Evolutionary conservation across 1,140 invertebrate genomes (phyloP).

Genomic region (Proctacanthus coquilletti): DNA sequence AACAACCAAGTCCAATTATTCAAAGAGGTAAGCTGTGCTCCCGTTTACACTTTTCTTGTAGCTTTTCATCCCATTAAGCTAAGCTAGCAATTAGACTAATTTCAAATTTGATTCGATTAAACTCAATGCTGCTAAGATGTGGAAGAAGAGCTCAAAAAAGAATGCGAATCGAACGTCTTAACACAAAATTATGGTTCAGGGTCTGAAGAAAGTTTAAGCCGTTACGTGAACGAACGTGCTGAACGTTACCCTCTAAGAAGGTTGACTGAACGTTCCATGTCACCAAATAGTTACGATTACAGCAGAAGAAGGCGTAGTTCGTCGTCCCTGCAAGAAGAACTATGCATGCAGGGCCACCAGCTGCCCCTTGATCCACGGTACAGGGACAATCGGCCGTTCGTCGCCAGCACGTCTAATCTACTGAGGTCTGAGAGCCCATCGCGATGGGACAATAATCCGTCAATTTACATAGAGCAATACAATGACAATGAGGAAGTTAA

Average conservation of each 20-base stretch:
- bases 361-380: slow-evolving; percentile 28
- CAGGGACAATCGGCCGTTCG: slow-evolving; percentile 24
- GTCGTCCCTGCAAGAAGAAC: slow-evolving; percentile 26
- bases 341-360: slow-evolving; percentile 21
- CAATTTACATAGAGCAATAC: slow-evolving; percentile 29
- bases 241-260: background rate
- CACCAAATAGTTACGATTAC: background rate
- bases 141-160: background rate
- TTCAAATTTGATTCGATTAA: background rate
- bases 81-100: slow-evolving; percentile 9
- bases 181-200: slow-evolving; percentile 5
- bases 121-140: background rate
- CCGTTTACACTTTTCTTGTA: background rate
- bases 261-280: background rate
- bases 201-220: slow-evolving; percentile 8
- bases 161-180: too few species aligned
- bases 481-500: slow-evolving; percentile 15
- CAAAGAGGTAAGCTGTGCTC: slow-evolving; percentile 48
- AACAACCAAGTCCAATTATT: slow-evolving; percentile 76
- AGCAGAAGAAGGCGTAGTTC: slow-evolving; percentile 18
- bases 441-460: slow-evolving; percentile 16
- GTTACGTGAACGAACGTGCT: background rate
- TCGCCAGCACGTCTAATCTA: slow-evolving; percentile 21
- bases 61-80: slow-evolving; percentile 2
- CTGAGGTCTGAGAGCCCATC: slow-evolving; percentile 15